Percentiles rank a stretch among this genome's conserved stretches.
These are phyloP conservation scores for Scatophagus argus DNA, from an alignment of 2,113 vertebrate species.

Conservation along the genomic window DNA sequence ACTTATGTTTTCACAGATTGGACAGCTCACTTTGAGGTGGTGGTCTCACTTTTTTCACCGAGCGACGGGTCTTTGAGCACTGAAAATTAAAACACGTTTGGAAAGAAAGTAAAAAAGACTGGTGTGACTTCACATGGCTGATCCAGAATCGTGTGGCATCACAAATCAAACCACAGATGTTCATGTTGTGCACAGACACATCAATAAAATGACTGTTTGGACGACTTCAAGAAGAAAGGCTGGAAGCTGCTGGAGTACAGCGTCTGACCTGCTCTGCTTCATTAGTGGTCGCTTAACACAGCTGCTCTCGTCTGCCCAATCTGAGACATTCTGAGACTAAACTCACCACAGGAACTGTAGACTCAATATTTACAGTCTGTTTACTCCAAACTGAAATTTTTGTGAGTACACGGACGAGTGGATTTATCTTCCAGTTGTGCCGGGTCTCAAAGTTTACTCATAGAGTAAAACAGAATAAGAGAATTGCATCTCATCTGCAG, in stretches of 20 bases:
- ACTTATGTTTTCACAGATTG: background rate
- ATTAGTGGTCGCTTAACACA: slow-evolving; percentile 41
- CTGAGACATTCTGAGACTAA: slow-evolving; percentile 41
- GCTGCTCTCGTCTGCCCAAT: slow-evolving; percentile 34
- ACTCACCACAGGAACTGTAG: slow-evolving; percentile 41
- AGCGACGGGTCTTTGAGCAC: background rate
- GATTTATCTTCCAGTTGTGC: slow-evolving; percentile 27
- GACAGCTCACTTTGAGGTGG: background rate
- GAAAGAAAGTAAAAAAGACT: background rate
- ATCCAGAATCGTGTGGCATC: background rate
- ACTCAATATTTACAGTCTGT: slow-evolving; percentile 72
- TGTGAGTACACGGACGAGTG: slow-evolving; percentile 9
- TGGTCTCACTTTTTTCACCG: slow-evolving; percentile 1
- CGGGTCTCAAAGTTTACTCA: slow-evolving; percentile 1
- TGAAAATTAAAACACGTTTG: slow-evolving; percentile 1
- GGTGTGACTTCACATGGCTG: background rate
- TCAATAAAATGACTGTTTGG: background rate
- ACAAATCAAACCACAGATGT: slow-evolving; percentile 8
- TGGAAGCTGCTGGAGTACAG: background rate
- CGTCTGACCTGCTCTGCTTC: slow-evolving; percentile 42
- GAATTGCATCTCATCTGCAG: background rate
- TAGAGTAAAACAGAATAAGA: slow-evolving; percentile 2
- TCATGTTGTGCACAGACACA: background rate
- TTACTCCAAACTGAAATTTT: slow-evolving; percentile 42
- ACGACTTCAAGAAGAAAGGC: slow-evolving; percentile 2